Conservation (phyloP, 2,888 invertebrate species). For the Bembecia ichneumoniformis region DNA sequence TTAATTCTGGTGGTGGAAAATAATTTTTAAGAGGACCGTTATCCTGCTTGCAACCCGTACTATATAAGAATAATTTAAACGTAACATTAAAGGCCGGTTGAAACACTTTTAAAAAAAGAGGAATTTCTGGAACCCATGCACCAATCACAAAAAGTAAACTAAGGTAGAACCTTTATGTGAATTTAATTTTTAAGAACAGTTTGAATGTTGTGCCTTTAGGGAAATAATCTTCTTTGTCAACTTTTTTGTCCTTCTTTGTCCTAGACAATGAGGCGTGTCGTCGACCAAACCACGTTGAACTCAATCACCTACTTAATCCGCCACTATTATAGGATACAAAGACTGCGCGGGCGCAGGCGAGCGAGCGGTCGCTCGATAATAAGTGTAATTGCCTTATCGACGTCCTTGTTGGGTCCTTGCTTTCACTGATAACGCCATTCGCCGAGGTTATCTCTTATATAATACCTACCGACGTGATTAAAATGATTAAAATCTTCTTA, state of each 20-base stretch:
- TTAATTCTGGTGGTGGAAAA: too few species aligned
- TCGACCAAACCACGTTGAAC: constrained; percentile 17
- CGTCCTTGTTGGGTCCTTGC: constrained; percentile 64
- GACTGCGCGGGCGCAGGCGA: constrained; percentile 23
- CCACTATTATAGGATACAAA: constrained; percentile 16
- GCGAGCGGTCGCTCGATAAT: constrained; percentile 38
- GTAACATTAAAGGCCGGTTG: too few species aligned
- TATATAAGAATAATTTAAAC: too few species aligned
- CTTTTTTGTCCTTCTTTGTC: constrained; percentile 29
- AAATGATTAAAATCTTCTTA: constrained; percentile 20
- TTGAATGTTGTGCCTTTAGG: neutral
- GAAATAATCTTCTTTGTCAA: too few species aligned
- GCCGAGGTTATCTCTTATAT: constrained; percentile 42
- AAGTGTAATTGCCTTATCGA: constrained; percentile 54
- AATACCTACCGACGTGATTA: constrained; percentile 17
- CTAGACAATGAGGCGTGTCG: constrained; percentile 48
- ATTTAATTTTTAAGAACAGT: neutral
- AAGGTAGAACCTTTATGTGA: neutral
- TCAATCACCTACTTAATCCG: constrained; percentile 39
- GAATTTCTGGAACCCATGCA: too few species aligned
- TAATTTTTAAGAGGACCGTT: too few species aligned
- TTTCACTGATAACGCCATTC: constrained; percentile 62
- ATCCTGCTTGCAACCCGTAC: too few species aligned
- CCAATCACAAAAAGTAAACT: too few species aligned
- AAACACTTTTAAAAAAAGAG: too few species aligned